Base-by-base conservation (phyloP, 1,140 invertebrate species). In the Nilaparvata lugens region DNA sequence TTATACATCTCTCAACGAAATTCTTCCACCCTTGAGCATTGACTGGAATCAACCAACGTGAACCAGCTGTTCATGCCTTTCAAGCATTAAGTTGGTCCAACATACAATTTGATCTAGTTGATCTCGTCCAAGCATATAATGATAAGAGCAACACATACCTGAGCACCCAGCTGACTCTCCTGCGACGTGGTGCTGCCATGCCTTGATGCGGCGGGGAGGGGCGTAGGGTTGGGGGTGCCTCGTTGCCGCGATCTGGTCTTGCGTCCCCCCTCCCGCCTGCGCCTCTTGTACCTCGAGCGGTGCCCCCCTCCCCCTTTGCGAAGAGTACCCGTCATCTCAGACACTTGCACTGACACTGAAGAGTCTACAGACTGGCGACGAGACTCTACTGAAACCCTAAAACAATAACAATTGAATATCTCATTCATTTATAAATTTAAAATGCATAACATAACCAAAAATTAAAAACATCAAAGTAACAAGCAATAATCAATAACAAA, bases 291-390 rank as follows among this genome's bases (percentile, higher is more conserved):
- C 42, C 66, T 58, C 21, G 63, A 57, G 55, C 64, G 69, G 35
- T 61, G 52, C 31, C 59, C 58, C 28, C 64, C 60, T n/a, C 65
- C 64, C 24, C 65, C 45, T 68, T 73, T 1, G 63, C 68, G 19
- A 64, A 83, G 79, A 67, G 87, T 89, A 14, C 86, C 85, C 66
- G 87, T 88, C 72, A 91, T 78, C 74, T 91, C 86, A 1, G 86
- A 83, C 51, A 88, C 86, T 74, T 90, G 86, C 1, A 93, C 83
- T 0, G 89, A 91, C 24, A 89, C 79, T 67, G 91, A 88, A 43
- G 89, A 92, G 69, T 93, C 90, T 4, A 90, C 78, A 0, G 89
- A 92, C 70, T 92, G 89, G 40, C 88, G 76, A 21, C 89, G 76
- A 0, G 87, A 90, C 70, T 91, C 88, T 2, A 91, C 86, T 0